These are phyloP conservation scores for Drosophila rufa DNA, from an alignment of 1,140 invertebrate genomes.

Conservation along the genomic window DNA sequence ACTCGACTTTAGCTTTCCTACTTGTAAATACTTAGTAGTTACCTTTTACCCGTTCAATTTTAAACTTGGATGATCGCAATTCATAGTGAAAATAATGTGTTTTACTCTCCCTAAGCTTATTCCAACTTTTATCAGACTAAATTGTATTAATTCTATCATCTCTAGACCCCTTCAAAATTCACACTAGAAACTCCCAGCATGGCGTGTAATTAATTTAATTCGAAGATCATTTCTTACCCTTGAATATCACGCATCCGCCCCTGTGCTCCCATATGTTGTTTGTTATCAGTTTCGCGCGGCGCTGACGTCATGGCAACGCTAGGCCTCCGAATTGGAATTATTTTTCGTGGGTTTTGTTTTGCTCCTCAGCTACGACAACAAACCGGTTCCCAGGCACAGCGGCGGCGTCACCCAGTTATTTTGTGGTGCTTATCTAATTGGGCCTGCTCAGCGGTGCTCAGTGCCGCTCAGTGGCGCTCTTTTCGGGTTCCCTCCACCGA, in stretches of 20 bases:
- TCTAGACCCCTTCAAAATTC: no score
- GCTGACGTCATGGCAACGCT: slow-evolving; percentile 59
- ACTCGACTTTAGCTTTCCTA: no score
- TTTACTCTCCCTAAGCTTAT: no score
- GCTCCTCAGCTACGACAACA: slow-evolving; percentile 69
- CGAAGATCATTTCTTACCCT: not conserved
- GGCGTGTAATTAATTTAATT: no score
- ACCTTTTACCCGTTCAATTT: no score
- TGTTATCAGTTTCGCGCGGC: slow-evolving; percentile 25
- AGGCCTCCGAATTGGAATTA: slow-evolving; percentile 8
- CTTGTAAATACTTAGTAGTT: no score
- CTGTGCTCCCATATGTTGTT: slow-evolving; percentile 28
- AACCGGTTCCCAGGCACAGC: slow-evolving; percentile 65
- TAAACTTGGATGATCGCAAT: no score
- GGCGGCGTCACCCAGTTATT: slow-evolving; percentile 66
- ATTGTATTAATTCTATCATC: no score
- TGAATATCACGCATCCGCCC: slow-evolving; percentile 4
- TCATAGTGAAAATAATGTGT: no score
- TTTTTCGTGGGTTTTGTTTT: slow-evolving; percentile 70
- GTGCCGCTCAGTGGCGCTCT: slow-evolving; percentile 50
- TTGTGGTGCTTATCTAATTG: slow-evolving; percentile 72
- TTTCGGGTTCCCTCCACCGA: slow-evolving; percentile 20
- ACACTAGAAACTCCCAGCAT: no score
- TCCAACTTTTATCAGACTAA: no score
- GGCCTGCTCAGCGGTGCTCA: slow-evolving; percentile 48